Conservation (phyloP, 2,797 vertebrate species). For the Xyrichtys novacula region DNA sequence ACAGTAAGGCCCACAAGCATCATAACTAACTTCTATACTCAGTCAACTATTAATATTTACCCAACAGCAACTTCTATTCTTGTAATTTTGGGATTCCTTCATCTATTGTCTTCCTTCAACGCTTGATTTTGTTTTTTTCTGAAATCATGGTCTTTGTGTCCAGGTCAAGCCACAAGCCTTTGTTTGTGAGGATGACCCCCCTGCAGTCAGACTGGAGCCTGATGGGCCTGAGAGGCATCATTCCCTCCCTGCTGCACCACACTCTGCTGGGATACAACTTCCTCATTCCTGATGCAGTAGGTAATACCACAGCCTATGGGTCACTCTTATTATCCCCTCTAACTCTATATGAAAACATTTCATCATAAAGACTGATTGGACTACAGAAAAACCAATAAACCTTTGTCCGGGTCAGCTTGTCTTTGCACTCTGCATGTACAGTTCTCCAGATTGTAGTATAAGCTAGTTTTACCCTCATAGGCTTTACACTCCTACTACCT, state of each 20-base stretch:
- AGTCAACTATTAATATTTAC: neutral
- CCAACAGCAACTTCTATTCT: neutral
- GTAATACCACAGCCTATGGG: conserved; percentile 81
- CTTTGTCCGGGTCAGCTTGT: no score
- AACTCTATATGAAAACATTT: neutral
- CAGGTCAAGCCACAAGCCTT: conserved; percentile 88
- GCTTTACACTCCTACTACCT: no score
- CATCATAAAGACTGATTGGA: no score
- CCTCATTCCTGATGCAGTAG: conserved; percentile 94
- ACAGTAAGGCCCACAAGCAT: conserved; percentile 75
- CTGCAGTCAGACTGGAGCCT: conserved; percentile 89
- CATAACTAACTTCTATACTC: no score
- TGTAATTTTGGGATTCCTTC: neutral
- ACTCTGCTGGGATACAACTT: conserved; percentile 94
- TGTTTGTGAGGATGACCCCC: conserved; percentile 89
- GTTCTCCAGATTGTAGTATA: no score
- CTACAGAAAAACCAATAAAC: no score
- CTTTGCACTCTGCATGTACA: no score
- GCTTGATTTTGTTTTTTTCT: accelerated
- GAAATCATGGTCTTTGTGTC: neutral
- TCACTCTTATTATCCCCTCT: conserved; percentile 25
- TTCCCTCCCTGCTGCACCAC: conserved; percentile 92
- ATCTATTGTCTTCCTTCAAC: neutral
- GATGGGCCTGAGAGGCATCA: conserved; percentile 89
- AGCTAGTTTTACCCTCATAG: no score